A percentile compares a stretch with the other conserved stretches of the same genome.
Evolutionary conservation across 35 echinoderm and acorn worm genomes (phyloP).

Genomic region (Lytechinus variegatus): DNA sequence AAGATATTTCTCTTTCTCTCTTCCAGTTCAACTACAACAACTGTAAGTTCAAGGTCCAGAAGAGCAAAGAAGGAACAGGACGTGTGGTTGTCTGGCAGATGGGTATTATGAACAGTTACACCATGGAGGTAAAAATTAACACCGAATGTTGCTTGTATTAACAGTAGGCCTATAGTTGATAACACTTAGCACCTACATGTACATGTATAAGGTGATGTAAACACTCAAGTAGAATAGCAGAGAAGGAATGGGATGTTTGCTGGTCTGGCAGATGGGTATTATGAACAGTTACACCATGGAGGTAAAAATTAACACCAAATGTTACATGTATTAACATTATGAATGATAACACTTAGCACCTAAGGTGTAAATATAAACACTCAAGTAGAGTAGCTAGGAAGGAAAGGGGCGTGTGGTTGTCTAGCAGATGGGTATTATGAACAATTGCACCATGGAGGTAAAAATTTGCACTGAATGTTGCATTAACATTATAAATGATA

Average conservation of each 20-base stretch:
- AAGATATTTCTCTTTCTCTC: background rate
- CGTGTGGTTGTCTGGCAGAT: slow-evolving; percentile 98
- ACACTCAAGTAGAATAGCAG: background rate
- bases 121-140: slow-evolving; percentile 87
- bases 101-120: slow-evolving; percentile 99
- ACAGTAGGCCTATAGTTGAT: background rate
- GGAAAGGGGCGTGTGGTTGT: slow-evolving; percentile 91
- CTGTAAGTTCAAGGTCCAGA: slow-evolving; percentile 99
- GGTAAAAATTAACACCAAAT: background rate
- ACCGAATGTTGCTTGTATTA: background rate
- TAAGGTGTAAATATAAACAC: background rate
- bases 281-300: background rate
- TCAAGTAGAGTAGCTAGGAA: slow-evolving; percentile 89
- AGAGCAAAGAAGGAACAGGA: slow-evolving; percentile 98
- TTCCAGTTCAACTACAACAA: slow-evolving; percentile 72
- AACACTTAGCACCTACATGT: background rate
- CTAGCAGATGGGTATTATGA: slow-evolving; percentile 98
- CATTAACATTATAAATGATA: background rate
- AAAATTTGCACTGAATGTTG: background rate
- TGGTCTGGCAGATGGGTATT: too few species aligned
- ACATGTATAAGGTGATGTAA: background rate
- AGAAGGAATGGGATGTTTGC: slow-evolving; percentile 68
- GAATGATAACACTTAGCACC: background rate
- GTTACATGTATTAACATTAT: background rate
- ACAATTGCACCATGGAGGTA: slow-evolving; percentile 99